Conservation (phyloP, 2,888 invertebrate genomes). For the Hyppa rectilinea region DNA sequence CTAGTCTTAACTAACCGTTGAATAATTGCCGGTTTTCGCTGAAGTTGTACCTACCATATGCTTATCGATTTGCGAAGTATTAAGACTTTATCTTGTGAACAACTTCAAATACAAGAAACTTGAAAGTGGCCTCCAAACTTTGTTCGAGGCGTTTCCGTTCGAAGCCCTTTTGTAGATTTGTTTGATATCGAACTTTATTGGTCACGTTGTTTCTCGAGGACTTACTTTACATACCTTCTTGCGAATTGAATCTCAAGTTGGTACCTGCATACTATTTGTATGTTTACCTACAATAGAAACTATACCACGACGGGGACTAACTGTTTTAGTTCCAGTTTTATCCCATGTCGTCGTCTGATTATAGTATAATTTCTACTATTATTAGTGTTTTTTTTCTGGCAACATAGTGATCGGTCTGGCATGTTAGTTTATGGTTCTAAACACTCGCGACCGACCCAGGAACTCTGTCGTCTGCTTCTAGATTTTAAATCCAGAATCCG, state of each 20-base stretch:
- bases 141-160: conserved; percentile 22
- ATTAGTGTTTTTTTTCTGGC: neutral
- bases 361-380: neutral
- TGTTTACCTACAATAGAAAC: neutral
- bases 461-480: neutral
- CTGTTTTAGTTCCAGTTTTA: neutral
- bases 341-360: neutral
- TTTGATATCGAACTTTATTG: conserved; percentile 38
- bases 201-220: conserved; percentile 39
- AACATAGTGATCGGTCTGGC: neutral
- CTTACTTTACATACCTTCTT: neutral
- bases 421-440: neutral
- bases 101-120: conserved; percentile 51
- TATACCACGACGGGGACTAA: neutral
- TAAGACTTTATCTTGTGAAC: conserved; percentile 36
- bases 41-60: conserved; percentile 13
- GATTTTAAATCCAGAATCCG: neutral
- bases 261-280: neutral
- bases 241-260: neutral
- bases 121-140: conserved; percentile 50
- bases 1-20: neutral
- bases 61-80: conserved; percentile 37
- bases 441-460: neutral
- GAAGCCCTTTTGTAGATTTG: conserved; percentile 50
- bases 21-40: neutral